Conservation (phyloP, 2,113 vertebrate species). For the Hucho hucho region DNA sequence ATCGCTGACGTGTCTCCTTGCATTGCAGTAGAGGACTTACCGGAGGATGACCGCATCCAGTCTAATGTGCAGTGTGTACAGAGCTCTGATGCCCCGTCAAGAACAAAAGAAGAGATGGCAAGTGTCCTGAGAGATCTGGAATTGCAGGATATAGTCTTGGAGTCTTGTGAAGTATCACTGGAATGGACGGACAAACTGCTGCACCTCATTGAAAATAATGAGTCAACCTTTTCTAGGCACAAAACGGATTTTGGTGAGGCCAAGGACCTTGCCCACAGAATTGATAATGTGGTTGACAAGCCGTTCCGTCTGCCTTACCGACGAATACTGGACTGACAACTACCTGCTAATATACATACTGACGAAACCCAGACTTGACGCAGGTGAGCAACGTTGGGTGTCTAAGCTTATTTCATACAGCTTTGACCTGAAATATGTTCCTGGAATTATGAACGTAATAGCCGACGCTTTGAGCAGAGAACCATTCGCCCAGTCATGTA, state of each 20-base stretch:
- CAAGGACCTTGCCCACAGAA: slow-evolving; percentile 13
- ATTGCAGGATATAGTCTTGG: slow-evolving; percentile 10
- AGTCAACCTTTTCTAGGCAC: slow-evolving; percentile 22
- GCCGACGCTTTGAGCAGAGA: slow-evolving; percentile 1
- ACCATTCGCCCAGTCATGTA: slow-evolving; percentile 21
- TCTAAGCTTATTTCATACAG: slow-evolving; percentile 18
- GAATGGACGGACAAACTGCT: slow-evolving; percentile 23
- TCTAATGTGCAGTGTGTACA: too few species aligned
- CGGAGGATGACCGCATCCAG: too few species aligned
- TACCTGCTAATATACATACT: slow-evolving; percentile 19
- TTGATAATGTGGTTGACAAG: slow-evolving; percentile 5
- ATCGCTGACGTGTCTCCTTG: too few species aligned
- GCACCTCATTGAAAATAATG: slow-evolving; percentile 18
- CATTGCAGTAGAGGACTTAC: too few species aligned
- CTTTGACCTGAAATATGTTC: slow-evolving; percentile 27
- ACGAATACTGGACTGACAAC: slow-evolving; percentile 8
- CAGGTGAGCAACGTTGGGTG: slow-evolving; percentile 29
- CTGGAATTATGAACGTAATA: slow-evolving; percentile 13
- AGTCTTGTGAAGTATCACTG: slow-evolving; percentile 23
- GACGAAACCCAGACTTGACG: slow-evolving; percentile 18
- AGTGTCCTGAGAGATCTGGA: background rate
- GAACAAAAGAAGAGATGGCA: background rate
- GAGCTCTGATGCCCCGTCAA: too few species aligned
- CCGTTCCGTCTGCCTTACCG: slow-evolving; percentile 28
- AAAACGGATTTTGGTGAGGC: slow-evolving; percentile 26